Evolutionary conservation across 2,888 invertebrate species (phyloP), one percentile per base, ranked within the genome.

Genomic region (Exephanes ischioxanthus): DNA sequence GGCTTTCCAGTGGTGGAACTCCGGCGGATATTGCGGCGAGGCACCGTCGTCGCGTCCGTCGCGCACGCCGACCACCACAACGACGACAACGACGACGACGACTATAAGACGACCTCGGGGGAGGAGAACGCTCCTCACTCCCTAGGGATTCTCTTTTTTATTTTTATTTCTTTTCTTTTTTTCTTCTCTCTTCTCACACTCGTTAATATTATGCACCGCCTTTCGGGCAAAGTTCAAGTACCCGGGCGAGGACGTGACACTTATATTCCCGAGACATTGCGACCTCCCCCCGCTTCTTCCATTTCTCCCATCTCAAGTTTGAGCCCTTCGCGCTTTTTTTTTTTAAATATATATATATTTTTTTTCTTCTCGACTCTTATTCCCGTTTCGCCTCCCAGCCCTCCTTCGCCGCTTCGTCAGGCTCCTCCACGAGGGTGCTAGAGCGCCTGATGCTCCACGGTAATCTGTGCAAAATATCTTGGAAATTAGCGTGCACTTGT

Each of bases 201-300:
- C 82, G 82, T 85, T 85, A 85, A 83, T 83, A 83, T 85, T 85
- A 85, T 85, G 85, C 85, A 80, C 75, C 72, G 80, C 67, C 82
- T 83, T 83, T 83, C 72, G 82, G 68, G 80, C 83, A 85, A 83
- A 85, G 85, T 85, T 85, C 85, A 85, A 85, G 85, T 73, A 85
- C 76, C 82, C 68, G 19, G 22, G 80, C 67, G 85, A 77, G 63
- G 67, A 83, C 83, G 85, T 83, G 85, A 83, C 83, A 80, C 85
- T 83, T 80, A 80, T 83, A 85, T 85, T 83, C 55, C 72, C 45
- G 76, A 73, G 85, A 76, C 85, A 80, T 71, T 80, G 71, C 63
- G 76, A 53, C 51, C 48, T 45, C 66, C 26, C 26, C 41, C 45
- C 45, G 41, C 53, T 58, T 76, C 79, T 16, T 67, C 61, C 58